phyloP scores from a whole-genome alignment of 2,888 invertebrate genomes.

The Orchesellides sinensis region DNA sequence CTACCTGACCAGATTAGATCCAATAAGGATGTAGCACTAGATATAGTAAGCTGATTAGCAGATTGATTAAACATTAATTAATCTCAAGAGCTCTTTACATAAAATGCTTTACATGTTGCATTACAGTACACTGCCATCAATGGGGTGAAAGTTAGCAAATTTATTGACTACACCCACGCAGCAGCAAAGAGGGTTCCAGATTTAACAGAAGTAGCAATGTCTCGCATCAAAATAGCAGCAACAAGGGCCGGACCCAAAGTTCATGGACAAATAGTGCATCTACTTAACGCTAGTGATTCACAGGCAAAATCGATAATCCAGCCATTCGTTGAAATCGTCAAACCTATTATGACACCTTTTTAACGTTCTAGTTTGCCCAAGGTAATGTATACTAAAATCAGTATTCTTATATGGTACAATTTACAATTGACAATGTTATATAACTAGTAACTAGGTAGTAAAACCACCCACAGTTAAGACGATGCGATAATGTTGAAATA shows the following conservation, averaged over 20 bases:
- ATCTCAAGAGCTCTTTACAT: neutral
- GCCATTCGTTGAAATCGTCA: slow-evolving; percentile 31
- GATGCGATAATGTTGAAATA: neutral
- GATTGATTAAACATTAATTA: neutral
- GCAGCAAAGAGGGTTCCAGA: neutral
- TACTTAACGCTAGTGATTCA: neutral
- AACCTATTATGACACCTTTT: slow-evolving; percentile 9
- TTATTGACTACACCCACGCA: neutral
- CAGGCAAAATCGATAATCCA: neutral
- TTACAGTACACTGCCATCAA: slow-evolving; percentile 23
- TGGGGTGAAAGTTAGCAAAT: neutral
- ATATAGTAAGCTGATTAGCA: slow-evolving; percentile 33
- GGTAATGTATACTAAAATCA: neutral
- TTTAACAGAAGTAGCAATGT: neutral
- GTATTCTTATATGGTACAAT: neutral
- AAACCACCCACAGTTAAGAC: neutral
- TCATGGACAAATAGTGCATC: neutral
- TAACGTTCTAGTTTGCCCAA: neutral
- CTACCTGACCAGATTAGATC: slow-evolving; percentile 22
- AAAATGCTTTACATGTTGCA: neutral
- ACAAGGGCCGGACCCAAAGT: neutral
- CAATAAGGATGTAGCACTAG: slow-evolving; percentile 17
- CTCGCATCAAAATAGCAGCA: neutral
- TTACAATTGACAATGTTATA: neutral
- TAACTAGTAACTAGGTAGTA: neutral